These are phyloP conservation scores for Caenorhabditis sp. DNA, from an alignment of 2,888 invertebrate species.

Conservation along the genomic window DNA sequence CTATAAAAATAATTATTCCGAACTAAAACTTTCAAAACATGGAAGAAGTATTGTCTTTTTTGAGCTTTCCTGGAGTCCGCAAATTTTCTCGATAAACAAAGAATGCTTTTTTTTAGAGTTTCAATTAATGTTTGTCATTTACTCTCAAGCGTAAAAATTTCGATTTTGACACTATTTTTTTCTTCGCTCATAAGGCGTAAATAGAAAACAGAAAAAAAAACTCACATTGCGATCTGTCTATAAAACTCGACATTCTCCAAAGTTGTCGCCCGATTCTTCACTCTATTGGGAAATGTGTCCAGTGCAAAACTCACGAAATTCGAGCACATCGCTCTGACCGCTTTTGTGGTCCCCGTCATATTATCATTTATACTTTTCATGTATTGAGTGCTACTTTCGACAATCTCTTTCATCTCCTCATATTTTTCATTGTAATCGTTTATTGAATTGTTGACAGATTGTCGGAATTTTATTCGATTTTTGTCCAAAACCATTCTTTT, in stretches of 20 bases:
- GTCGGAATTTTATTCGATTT: constrained; percentile 4
- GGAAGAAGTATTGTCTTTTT: too few species aligned
- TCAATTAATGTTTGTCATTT: too few species aligned
- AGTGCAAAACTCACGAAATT: background rate
- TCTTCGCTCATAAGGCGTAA: too few species aligned
- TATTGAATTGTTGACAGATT: background rate
- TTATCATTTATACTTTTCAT: background rate
- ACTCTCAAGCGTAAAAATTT: too few species aligned
- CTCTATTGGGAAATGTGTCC: background rate
- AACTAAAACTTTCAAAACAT: too few species aligned
- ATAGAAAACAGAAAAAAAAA: too few species aligned
- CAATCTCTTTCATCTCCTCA: background rate
- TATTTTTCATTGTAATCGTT: background rate
- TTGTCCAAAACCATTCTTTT: constrained; percentile 9
- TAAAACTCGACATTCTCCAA: background rate
- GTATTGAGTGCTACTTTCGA: background rate
- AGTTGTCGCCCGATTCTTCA: background rate
- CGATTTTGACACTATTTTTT: too few species aligned
- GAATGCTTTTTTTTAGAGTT: too few species aligned
- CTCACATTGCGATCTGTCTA: background rate
- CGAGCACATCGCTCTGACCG: background rate
- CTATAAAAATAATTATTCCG: background rate
- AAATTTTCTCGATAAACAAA: too few species aligned
- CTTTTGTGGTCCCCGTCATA: background rate
- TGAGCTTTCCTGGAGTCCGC: too few species aligned